Percentiles rank a stretch among this genome's conserved stretches.
phyloP scores from a whole-genome alignment of 2,888 invertebrate species.

The Idaea aversata region DNA sequence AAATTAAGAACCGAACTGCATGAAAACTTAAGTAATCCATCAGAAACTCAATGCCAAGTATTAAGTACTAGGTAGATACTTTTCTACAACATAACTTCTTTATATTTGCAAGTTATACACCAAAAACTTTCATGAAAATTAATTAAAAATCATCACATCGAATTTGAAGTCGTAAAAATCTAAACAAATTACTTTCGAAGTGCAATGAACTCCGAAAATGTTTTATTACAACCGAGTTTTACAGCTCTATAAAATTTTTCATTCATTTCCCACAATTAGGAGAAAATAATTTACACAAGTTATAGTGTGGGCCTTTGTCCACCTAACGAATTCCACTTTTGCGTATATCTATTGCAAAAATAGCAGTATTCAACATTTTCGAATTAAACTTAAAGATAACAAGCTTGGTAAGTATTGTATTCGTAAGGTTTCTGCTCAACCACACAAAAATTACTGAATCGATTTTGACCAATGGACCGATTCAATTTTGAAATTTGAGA shows the following conservation, averaged over 20 bases:
- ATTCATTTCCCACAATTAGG: slow-evolving; percentile 66
- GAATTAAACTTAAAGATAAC: too few relatives aligned
- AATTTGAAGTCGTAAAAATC: slow-evolving; percentile 45
- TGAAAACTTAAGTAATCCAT: background rate
- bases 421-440: too few relatives aligned
- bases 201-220: slow-evolving; percentile 55
- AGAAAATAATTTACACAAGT: slow-evolving; percentile 29
- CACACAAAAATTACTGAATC: too few relatives aligned
- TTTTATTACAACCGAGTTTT: slow-evolving; percentile 67
- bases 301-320: slow-evolving; percentile 14
- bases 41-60: background rate
- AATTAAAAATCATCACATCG: slow-evolving; percentile 24
- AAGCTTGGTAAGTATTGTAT: too few relatives aligned
- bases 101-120: slow-evolving; percentile 22
- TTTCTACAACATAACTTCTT: background rate
- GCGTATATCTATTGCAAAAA: too few relatives aligned
- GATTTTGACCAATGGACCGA: too few relatives aligned
- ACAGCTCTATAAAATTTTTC: slow-evolving; percentile 66
- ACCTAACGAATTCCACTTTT: background rate
- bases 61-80: background rate
- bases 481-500: too few relatives aligned
- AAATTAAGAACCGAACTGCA: background rate
- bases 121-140: slow-evolving; percentile 7
- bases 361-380: too few relatives aligned
- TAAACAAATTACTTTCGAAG: slow-evolving; percentile 55